Evolutionary conservation across 2,797 vertebrate genomes (phyloP), one percentile per base, ranked within the genome.

Genomic region (Hephaestus fuliginosus): DNA sequence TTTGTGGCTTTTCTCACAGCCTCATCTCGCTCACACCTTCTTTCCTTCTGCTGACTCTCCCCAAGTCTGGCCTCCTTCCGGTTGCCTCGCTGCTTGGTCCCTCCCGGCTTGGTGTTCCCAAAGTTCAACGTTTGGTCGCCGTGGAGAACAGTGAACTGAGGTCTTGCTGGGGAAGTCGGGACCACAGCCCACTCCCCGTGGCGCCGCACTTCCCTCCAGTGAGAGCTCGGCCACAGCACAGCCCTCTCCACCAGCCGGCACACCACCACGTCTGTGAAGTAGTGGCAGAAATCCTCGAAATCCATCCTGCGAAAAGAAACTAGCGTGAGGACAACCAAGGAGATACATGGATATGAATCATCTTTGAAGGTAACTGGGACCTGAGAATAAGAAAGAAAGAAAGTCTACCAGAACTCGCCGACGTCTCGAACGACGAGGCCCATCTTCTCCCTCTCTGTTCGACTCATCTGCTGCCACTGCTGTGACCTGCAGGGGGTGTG

Each of bases 181-280:
- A 89, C 90, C 0, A 57, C 73, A 3, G 87, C 49, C 96, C 96
- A 96, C 78, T 95, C 92, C 25, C 96, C 95, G 0, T 78, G 87
- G 83, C 89, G 80, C 15, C 70, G 82, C 6, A 86, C 95, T 8
- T 97, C 96, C 71, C 81, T 94, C 97, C 95, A 96, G 66, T 92
- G 92, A 14, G 91, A 89, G 51, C 86, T 85, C 20, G 89, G 92
- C 94, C 95, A 95, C 66, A 96, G 88, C 68, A 94, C 76, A n/a
- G 92, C 46, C 20, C 83, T 91, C 78, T 96, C 95, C 67, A 92
- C 92, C 86, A 96, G 86, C n/a, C 93, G 91, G 74, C 96, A 97
- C 75, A 97, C 88, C 55, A 96, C 95, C 80, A 96, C 90, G 11
- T 97, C 96, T 6, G 96, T 96, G 91, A 96, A 97, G 90, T 95